Base-by-base conservation (phyloP, 2,888 invertebrate genomes). In the Neoascia interrupta region DNA sequence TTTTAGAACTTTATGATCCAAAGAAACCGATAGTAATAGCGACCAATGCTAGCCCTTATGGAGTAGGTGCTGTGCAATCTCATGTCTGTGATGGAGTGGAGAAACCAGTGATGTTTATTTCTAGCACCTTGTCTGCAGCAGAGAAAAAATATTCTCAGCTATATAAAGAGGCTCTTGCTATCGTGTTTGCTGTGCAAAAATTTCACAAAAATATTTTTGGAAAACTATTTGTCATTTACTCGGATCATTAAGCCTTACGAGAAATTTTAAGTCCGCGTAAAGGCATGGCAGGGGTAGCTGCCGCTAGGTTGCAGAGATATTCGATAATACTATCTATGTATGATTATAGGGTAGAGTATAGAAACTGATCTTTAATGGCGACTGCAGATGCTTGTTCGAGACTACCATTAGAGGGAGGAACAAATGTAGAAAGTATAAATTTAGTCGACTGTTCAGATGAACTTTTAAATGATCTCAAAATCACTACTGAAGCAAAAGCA, bases 31-130 rank as follows among this genome's bases (percentile, higher is more conserved):
- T 81, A 8, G 45, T 81, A 0, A 19, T 81, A n/a, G 28, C 81
- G 2, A 34, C 49, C n/a, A 70, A 81, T 49, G 69, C 81, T 6
- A 69, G 64, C 28, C 61, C 39, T 8, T 64, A 73, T 43, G 70
- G 61, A 3, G 43, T 70, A n/a, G 61, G 54, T 10, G 72, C 53
- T 3, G 58, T 70, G 6, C 8, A 64, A 16, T 75, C 75, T 8
- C 75, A 75, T 54, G n/a, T 75, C 1, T 11, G 61, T 23, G 26
- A 81, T 28, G 74, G 76, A 5, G 45, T 28, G 15, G 73, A 76
- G 41, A 51, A 56, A 11, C 72, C 75, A 5, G 26, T 54, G 2
- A 10, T 54, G 31, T 58, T 58, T 43, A 31, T 21, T 1, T 58
- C 58, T 3, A 58, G 43, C 11, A n/a, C 54, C 2, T 6, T 43